Base-by-base conservation (phyloP, 2,888 invertebrate species). In the Temnothorax rugatulus region DNA sequence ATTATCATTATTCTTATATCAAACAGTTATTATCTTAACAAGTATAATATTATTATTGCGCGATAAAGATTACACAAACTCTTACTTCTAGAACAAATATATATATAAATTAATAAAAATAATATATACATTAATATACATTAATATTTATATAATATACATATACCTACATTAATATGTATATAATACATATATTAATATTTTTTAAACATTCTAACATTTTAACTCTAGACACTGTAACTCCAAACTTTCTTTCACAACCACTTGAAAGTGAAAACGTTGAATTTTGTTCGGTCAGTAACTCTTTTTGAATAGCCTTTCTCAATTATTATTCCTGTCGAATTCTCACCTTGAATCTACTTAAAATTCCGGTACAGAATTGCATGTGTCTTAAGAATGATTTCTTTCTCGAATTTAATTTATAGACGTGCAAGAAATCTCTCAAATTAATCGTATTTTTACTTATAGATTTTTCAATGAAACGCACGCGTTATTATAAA, bases 281-380 rank as follows among this genome's bases (percentile, higher is more conserved):
- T 29, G 15, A 29, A 18, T 25, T 57, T 21, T 15, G 1, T 29
- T 29, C 59, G 59, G 8, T 59, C 18, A 57, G 11, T 57, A 57
- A 59, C 29, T 15, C 29, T 29, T 59, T 59, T 59, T 29, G 59
- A 59, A 59, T 18, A 59, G 59, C 59, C 7, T 59, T 29, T 59
- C 15, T 15, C 59, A 7, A 59, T 29, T 29, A 29, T 59, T 59
- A 59, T 59, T 59, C 29, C 18, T 59, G 29, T 59, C 15, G 15
- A 59, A 2, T 59, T 59, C 29, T 59, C 29, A 59, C 29, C 29
- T 29, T 15, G 59, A 3, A 8, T 59, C 29, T n/a, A 29, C 21
- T 59, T 59, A 29, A 59, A 59, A 59, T 59, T 59, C 15, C 59
- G 59, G 7, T 59, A 57, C 15, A 15, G 15, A 59, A 59, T 59